Evolutionary conservation across 2,113 vertebrate genomes (phyloP).

Genomic region (Microcebus tavaratra): DNA sequence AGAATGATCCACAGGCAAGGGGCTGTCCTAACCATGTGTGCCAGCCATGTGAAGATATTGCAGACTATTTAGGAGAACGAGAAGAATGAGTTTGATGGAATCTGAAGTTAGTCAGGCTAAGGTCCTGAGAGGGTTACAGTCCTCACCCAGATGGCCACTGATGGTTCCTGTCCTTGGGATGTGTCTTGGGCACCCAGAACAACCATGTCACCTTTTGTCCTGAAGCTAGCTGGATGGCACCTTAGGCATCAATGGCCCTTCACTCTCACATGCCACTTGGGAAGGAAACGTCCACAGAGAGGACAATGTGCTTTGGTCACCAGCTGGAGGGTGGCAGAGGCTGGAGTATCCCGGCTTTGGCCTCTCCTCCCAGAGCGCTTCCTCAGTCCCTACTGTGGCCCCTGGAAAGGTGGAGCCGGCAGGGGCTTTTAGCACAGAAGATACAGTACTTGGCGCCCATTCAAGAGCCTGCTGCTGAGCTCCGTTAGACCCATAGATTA

Average conservation of each 20-base stretch:
- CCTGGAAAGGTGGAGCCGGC: not conserved
- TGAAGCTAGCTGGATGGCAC: not conserved
- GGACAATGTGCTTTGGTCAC: not conserved
- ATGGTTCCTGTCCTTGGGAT: not conserved
- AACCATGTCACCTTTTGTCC: not conserved
- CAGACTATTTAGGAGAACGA: not conserved
- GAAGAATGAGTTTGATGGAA: not conserved
- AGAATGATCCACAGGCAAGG: not conserved
- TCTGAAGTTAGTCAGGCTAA: not conserved
- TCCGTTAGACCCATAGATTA: not conserved
- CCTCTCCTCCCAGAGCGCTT: not conserved
- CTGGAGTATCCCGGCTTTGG: not conserved
- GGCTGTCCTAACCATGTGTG: not conserved
- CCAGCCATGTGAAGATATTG: fast-evolving
- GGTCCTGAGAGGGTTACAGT: not conserved
- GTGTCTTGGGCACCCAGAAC: not conserved
- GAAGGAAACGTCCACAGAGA: not conserved
- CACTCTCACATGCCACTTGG: not conserved
- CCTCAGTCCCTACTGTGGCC: not conserved
- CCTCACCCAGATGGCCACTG: not conserved
- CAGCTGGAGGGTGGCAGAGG: not conserved
- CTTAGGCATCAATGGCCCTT: not conserved
- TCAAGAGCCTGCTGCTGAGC: not conserved
- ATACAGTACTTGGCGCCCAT: not conserved
- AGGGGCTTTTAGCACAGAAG: not conserved